phyloP scores from a whole-genome alignment of 2,888 invertebrate species.

The Phanerotoma sp. region DNA sequence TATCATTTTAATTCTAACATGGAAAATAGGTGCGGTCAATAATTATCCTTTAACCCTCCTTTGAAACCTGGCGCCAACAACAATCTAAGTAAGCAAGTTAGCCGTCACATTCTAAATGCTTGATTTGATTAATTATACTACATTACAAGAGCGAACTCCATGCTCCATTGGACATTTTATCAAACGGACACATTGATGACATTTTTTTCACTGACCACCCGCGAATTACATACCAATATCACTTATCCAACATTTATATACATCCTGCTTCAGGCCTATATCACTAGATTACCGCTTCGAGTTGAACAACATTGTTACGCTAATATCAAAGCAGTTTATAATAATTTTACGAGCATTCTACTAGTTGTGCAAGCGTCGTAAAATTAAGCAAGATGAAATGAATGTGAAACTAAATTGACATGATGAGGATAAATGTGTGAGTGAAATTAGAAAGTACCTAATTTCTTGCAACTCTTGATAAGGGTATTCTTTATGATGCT shows the following conservation, averaged over 20 bases:
- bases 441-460: neutral
- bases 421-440: neutral
- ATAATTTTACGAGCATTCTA: constrained; percentile 1
- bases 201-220: constrained; percentile 1
- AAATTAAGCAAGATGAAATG: constrained; percentile 1
- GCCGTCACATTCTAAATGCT: neutral
- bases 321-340: neutral
- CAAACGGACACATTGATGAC: neutral
- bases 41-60: no score
- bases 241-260: neutral
- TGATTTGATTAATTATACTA: neutral
- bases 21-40: no score
- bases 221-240: neutral
- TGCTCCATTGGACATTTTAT: neutral
- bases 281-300: neutral
- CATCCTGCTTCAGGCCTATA: neutral
- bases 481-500: constrained; percentile 25
- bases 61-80: neutral
- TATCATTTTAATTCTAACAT: no score
- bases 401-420: constrained; percentile 2
- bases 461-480: neutral
- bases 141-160: neutral
- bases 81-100: neutral
- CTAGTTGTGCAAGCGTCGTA: constrained; percentile 1
- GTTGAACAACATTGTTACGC: constrained; percentile 3